A percentile compares a stretch with the other conserved stretches of the same genome.
Evolutionary conservation across 2,113 vertebrate genomes (phyloP).

Genomic region (Chinchilla lanigera): DNA sequence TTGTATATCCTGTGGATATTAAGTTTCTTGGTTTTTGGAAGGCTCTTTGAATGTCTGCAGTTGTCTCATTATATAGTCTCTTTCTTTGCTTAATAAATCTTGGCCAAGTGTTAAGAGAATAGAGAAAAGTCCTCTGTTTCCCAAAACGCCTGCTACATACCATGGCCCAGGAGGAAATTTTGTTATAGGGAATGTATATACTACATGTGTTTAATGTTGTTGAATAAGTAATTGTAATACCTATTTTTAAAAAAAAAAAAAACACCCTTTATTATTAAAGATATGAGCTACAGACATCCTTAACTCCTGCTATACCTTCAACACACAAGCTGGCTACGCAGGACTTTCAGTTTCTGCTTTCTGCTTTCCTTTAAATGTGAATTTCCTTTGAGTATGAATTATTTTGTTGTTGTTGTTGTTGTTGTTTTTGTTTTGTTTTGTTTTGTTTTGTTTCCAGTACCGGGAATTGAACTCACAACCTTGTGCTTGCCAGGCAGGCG

Average conservation of each 20-base stretch:
- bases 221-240: not conserved
- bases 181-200: not conserved
- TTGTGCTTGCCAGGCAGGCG: too few relatives aligned
- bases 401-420: too few relatives aligned
- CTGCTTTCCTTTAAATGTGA: slow-evolving; percentile 29
- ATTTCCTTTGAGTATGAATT: slow-evolving; percentile 37
- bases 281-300: not conserved
- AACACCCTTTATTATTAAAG: slow-evolving; percentile 16
- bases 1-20: not conserved
- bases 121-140: not conserved
- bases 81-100: slow-evolving; percentile 50
- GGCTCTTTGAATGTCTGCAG: not conserved
- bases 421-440: too few relatives aligned
- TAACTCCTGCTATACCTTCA: slow-evolving; percentile 38
- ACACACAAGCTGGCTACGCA: not conserved
- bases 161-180: not conserved
- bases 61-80: not conserved
- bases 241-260: not conserved
- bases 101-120: not conserved
- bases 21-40: slow-evolving; percentile 4
- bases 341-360: not conserved
- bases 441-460: too few relatives aligned
- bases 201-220: not conserved
- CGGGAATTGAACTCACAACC: too few relatives aligned
- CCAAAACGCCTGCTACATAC: not conserved